Conservation (phyloP, 2,888 invertebrate species). For the Leptura quadrifasciata region DNA sequence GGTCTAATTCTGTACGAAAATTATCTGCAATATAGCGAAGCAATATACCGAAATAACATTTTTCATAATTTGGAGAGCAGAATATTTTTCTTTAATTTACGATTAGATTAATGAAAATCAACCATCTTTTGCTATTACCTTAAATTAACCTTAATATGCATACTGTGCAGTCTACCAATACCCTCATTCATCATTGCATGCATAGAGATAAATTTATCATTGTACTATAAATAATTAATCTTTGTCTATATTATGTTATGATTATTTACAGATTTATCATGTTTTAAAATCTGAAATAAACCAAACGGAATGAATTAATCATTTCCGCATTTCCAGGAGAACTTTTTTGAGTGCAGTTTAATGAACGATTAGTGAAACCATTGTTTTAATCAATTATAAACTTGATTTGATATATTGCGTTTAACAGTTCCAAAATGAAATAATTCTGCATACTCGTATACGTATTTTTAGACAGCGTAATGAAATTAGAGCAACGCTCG, state of each 20-base stretch:
- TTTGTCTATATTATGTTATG: not conserved
- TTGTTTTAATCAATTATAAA: too few species aligned
- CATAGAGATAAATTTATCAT: not conserved
- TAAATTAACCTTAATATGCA: not conserved
- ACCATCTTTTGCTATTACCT: not conserved
- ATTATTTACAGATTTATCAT: slow-evolving; percentile 2
- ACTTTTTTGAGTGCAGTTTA: not conserved
- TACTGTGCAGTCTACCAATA: not conserved
- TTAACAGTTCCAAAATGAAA: too few species aligned
- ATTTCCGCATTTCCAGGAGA: not conserved
- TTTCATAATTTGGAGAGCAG: too few species aligned
- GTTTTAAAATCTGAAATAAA: not conserved
- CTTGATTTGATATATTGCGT: too few species aligned
- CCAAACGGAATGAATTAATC: not conserved
- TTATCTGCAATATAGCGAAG: too few species aligned
- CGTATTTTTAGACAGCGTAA: too few species aligned
- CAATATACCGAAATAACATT: too few species aligned
- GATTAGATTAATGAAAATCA: not conserved
- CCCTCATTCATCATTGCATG: not conserved
- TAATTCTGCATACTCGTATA: too few species aligned
- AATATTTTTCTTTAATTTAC: not conserved
- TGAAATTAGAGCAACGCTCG: too few species aligned
- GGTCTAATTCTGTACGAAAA: too few species aligned
- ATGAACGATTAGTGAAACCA: not conserved
- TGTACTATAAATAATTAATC: not conserved